A percentile compares a stretch with the other conserved stretches of the same genome.
phyloP scores from a whole-genome alignment of 2,888 invertebrate species.

The Ametastegia equiseti region DNA sequence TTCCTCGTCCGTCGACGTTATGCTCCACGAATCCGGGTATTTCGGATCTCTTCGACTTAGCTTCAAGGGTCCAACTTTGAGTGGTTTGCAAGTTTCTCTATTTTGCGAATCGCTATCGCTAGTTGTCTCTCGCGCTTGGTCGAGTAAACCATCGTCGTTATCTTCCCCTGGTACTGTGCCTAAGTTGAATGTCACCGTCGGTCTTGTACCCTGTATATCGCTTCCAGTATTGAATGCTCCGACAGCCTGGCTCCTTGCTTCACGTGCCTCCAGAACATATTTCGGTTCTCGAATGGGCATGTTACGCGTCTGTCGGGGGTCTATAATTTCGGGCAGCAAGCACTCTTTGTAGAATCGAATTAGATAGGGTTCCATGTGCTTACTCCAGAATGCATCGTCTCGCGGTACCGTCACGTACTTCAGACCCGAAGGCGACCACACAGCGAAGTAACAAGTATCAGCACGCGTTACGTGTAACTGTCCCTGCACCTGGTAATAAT shows the following conservation, averaged over 20 bases:
- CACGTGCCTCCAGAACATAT: slow-evolving; percentile 49
- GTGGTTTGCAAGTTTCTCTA: not conserved
- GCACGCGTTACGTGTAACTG: slow-evolving; percentile 47
- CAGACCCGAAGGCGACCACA: slow-evolving; percentile 39
- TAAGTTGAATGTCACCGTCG: not conserved
- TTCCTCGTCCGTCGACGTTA: not conserved
- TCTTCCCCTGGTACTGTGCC: not conserved
- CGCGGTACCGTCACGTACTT: slow-evolving; percentile 25
- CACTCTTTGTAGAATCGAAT: slow-evolving; percentile 19
- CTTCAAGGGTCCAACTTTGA: not conserved
- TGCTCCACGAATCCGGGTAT: not conserved
- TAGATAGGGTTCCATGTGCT: slow-evolving; percentile 53
- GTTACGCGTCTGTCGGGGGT: slow-evolving; percentile 34
- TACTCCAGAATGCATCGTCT: slow-evolving; percentile 53
- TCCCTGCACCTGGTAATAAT: slow-evolving; percentile 51
- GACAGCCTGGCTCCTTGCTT: not conserved
- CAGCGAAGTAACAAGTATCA: slow-evolving; percentile 46
- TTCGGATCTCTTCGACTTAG: not conserved
- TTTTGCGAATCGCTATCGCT: not conserved
- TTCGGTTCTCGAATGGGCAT: slow-evolving; percentile 54
- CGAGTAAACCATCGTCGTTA: not conserved
- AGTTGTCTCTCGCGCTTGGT: not conserved
- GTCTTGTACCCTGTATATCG: no score
- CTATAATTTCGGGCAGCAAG: no score
- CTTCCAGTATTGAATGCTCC: not conserved